Percentiles rank a stretch among this genome's conserved stretches.
Evolutionary conservation across 2,113 vertebrate species (phyloP).

Genomic region (Gadus chalcogrammus): DNA sequence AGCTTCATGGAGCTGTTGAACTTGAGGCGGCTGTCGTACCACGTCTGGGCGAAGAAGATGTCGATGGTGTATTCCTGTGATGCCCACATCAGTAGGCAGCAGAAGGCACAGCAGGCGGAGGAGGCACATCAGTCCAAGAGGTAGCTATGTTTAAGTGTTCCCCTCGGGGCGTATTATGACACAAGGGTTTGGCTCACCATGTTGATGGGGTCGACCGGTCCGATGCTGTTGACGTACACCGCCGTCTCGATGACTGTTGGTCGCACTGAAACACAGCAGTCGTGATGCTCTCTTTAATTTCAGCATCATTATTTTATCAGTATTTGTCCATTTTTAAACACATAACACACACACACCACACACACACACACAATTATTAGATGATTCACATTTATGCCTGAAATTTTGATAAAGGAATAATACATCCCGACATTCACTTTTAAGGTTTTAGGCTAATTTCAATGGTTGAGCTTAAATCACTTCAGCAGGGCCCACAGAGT

Average conservation of each 20-base stretch:
- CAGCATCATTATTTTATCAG: too few species aligned
- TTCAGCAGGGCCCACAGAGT: too few species aligned
- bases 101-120: too few species aligned
- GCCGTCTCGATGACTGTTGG: slow-evolving; percentile 95
- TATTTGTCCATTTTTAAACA: not conserved
- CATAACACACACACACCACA: not conserved
- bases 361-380: not conserved
- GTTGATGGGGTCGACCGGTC: slow-evolving; percentile 95
- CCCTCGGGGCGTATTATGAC: too few species aligned
- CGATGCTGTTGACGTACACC: slow-evolving; percentile 96
- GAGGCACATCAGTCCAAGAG: too few species aligned
- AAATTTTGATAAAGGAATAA: too few species aligned
- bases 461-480: too few species aligned
- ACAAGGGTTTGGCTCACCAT: slow-evolving; percentile 80
- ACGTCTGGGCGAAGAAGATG: slow-evolving; percentile 98
- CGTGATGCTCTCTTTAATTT: not conserved
- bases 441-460: too few species aligned
- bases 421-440: too few species aligned
- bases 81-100: slow-evolving; percentile 4
- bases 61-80: slow-evolving; percentile 95
- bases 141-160: too few species aligned
- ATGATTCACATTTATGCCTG: too few species aligned
- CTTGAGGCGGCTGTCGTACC: slow-evolving; percentile 94
- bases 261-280: slow-evolving; percentile 77
- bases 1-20: slow-evolving; percentile 97